These are phyloP conservation scores for Oncorhynchus kisutch DNA, from an alignment of 2,113 vertebrate genomes.

Conservation along the genomic window DNA sequence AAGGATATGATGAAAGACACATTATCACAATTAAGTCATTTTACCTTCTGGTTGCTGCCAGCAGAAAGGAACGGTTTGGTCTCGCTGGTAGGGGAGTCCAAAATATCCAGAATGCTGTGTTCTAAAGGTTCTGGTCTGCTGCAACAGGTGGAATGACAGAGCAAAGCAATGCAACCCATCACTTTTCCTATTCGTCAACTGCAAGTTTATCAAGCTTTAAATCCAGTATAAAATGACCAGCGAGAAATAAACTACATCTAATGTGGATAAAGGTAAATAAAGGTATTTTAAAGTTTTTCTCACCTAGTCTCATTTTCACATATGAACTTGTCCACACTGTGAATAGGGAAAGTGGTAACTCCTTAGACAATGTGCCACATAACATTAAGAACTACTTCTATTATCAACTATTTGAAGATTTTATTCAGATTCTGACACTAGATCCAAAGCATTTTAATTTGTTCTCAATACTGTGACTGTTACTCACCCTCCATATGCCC, in stretches of 20 bases:
- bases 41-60: slow-evolving; percentile 78
- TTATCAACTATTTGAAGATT: background rate
- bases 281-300: slow-evolving; percentile 9
- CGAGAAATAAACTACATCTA: slow-evolving; percentile 3
- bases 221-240: background rate
- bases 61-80: slow-evolving; percentile 64
- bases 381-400: background rate
- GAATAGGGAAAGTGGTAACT: slow-evolving; percentile 49
- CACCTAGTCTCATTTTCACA: slow-evolving; percentile 60
- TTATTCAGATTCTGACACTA: background rate
- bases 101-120: slow-evolving; percentile 61
- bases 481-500: slow-evolving; percentile 79
- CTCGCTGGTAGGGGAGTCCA: slow-evolving; percentile 69
- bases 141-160: slow-evolving; percentile 48
- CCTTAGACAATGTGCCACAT: slow-evolving; percentile 8
- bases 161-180: slow-evolving; percentile 11
- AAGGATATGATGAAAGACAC: background rate
- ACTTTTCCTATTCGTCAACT: background rate
- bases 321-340: slow-evolving; percentile 59
- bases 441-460: background rate
- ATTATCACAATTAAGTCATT: background rate
- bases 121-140: slow-evolving; percentile 63
- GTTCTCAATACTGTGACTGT: background rate
- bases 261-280: slow-evolving; percentile 16
- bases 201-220: background rate